A percentile compares a stretch with the other conserved stretches of the same genome.
These are phyloP conservation scores for Bombus sylvicola DNA, from an alignment of 1,140 invertebrate genomes.

Conservation along the genomic window DNA sequence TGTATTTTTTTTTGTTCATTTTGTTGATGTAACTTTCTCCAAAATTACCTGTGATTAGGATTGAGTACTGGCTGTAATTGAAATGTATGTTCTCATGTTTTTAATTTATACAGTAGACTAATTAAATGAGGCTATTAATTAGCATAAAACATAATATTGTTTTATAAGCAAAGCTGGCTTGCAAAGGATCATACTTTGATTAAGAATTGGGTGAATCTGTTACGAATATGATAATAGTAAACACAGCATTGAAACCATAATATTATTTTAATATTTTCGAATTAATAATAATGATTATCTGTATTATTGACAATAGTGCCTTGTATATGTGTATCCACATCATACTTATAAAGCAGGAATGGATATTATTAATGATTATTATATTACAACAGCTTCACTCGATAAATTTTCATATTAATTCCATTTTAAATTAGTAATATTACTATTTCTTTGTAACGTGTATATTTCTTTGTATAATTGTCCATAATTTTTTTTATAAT, in stretches of 20 bases:
- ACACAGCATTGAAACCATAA: slow-evolving; percentile 8
- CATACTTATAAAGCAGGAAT: slow-evolving; percentile 21
- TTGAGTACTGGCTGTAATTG: neutral
- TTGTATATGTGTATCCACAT: slow-evolving; percentile 49
- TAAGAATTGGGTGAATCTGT: slow-evolving; percentile 38
- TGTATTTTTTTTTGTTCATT: neutral
- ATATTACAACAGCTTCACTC: slow-evolving; percentile 34
- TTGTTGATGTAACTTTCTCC: neutral
- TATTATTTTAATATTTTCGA: slow-evolving; percentile 41
- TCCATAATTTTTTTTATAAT: slow-evolving; percentile 47
- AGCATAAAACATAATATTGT: neutral
- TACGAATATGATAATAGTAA: slow-evolving; percentile 42
- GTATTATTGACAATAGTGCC: slow-evolving; percentile 59
- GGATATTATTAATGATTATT: slow-evolving; percentile 7
- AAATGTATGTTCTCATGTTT: neutral
- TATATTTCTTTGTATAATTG: slow-evolving; percentile 56
- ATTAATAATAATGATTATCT: slow-evolving; percentile 26
- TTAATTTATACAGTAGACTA: neutral
- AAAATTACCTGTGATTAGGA: slow-evolving; percentile 3
- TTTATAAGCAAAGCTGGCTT: slow-evolving; percentile 16
- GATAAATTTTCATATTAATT: slow-evolving; percentile 29
- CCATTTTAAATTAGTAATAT: slow-evolving; percentile 20
- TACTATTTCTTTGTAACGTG: slow-evolving; percentile 14
- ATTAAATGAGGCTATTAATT: slow-evolving; percentile 11
- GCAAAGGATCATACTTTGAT: neutral